Evolutionary conservation across 2,113 vertebrate genomes (phyloP).

Genomic region (Halcyon senegalensis): DNA sequence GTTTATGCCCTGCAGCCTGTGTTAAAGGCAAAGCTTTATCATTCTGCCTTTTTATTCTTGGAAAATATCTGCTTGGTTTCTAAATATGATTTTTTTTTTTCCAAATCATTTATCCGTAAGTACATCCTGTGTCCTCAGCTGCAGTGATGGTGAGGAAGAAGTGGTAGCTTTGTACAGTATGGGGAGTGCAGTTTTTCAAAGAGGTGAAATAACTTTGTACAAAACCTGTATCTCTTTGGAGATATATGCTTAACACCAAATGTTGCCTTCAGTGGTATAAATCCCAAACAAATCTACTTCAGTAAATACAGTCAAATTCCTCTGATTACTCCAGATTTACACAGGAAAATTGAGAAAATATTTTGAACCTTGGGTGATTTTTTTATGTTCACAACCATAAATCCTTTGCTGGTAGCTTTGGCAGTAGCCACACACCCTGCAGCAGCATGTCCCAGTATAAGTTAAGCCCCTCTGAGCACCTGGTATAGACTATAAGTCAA

Average conservation of each 20-base stretch:
- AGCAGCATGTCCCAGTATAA: fast-evolving
- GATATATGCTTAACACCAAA: not conserved
- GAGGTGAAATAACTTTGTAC: not conserved
- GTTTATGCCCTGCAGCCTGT: not conserved
- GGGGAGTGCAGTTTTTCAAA: not conserved
- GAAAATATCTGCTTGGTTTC: not conserved
- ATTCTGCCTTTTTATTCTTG: not conserved
- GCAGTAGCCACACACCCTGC: not conserved
- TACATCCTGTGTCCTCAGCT: not conserved
- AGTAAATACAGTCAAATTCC: not conserved
- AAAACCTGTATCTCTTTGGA: not conserved
- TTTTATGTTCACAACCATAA: not conserved
- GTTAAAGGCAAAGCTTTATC: not conserved
- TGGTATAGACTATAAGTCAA: not conserved
- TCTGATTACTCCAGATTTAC: not conserved
- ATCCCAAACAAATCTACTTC: not conserved
- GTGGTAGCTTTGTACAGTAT: not conserved
- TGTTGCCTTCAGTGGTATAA: not conserved
- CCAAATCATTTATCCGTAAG: not conserved
- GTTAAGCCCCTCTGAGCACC: not conserved
- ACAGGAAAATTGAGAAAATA: not conserved
- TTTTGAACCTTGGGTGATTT: not conserved
- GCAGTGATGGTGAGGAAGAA: not conserved
- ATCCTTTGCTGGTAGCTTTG: not conserved
- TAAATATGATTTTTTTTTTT: not conserved